Conservation (phyloP, 1,140 invertebrate species). For the Cyrtorhinus lividipennis region DNA sequence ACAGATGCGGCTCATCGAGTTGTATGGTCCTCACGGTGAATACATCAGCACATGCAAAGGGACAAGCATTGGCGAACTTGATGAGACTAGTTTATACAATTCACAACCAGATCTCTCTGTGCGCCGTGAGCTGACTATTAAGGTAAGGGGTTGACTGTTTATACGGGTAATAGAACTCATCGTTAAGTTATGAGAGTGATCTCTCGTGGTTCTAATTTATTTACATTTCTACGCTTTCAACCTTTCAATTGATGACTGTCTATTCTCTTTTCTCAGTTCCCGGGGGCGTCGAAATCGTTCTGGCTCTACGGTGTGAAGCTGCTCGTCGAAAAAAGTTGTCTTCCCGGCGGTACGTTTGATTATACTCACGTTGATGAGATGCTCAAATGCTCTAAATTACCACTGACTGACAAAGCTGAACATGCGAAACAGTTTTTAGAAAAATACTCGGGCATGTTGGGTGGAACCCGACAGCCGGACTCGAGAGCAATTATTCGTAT, state of each 20-base stretch:
- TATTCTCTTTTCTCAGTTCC: too few species aligned
- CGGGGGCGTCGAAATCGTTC: conserved; percentile 2
- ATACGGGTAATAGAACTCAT: too few species aligned
- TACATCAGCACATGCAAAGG: conserved; percentile 10
- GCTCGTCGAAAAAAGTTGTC: not conserved
- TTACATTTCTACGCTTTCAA: too few species aligned
- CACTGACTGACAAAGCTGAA: conserved; percentile 17
- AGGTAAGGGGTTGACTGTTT: conserved; percentile 10
- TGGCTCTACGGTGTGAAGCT: conserved; percentile 18
- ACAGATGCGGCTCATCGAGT: conserved; percentile 10
- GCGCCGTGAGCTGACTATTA: not conserved
- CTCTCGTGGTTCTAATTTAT: too few species aligned
- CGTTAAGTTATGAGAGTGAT: too few species aligned
- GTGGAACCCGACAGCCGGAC: not conserved
- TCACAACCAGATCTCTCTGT: conserved; percentile 4
- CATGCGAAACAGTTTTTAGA: conserved; percentile 16
- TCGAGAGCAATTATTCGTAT: conserved; percentile 13
- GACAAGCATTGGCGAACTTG: not conserved
- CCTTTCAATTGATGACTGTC: too few species aligned
- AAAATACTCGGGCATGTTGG: not conserved
- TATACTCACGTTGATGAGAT: conserved; percentile 14
- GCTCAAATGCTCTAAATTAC: conserved; percentile 12
- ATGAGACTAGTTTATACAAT: not conserved
- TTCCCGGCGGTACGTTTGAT: conserved; percentile 1
- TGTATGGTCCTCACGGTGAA: conserved; percentile 14